phyloP scores from a whole-genome alignment of 2,888 invertebrate genomes.

The Brachyptera risi region DNA sequence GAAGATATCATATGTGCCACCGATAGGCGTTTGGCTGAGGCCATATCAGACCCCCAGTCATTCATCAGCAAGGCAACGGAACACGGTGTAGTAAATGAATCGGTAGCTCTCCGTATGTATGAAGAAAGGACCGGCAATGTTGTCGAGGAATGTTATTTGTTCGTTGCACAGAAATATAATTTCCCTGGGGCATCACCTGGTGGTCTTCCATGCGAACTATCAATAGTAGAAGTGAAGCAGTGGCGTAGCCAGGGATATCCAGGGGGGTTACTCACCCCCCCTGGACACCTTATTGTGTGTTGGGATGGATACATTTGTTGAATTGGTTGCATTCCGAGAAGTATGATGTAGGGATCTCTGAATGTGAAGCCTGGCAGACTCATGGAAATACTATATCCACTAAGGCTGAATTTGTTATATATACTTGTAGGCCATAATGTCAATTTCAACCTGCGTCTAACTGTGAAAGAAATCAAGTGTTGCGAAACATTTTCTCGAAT shows the following conservation, averaged over 20 bases:
- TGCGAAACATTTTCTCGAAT: neutral
- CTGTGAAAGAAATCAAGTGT: neutral
- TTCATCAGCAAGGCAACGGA: neutral
- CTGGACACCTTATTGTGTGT: no score
- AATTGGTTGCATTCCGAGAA: no score
- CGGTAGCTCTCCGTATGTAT: constrained; percentile 22
- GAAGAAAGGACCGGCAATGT: constrained; percentile 8
- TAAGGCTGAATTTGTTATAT: no score
- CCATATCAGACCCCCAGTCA: neutral
- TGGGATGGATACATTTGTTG: no score
- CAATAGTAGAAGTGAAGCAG: constrained; percentile 31
- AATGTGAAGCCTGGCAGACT: no score
- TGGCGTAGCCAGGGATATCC: no score
- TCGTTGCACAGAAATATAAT: neutral
- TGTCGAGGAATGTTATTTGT: constrained; percentile 18
- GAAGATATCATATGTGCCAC: neutral
- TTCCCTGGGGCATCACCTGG: constrained; percentile 31
- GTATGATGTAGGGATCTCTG: no score
- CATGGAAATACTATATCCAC: no score
- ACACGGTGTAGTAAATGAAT: constrained; percentile 13
- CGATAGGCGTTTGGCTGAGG: neutral
- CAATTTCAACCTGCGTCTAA: neutral
- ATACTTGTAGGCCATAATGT: neutral
- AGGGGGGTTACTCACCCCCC: no score
- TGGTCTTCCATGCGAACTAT: constrained; percentile 24